Evolutionary conservation across 2,113 vertebrate genomes (phyloP), one percentile per base, ranked within the genome.

Genomic region (Aramus guarauna): DNA sequence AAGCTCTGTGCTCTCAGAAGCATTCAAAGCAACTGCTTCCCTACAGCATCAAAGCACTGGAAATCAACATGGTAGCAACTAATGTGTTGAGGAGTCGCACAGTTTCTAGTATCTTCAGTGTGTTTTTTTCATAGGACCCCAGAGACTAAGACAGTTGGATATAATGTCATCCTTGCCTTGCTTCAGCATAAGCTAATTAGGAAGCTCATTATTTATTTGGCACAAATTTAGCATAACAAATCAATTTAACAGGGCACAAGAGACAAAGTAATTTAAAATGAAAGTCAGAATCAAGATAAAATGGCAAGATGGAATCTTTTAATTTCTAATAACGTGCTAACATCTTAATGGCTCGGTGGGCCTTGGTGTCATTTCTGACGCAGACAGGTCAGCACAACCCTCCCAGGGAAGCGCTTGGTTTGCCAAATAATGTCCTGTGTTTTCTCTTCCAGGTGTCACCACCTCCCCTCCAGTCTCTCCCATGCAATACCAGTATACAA

Each of bases 141-240:
- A 94, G 92, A 92, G 53, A 75, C 23, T 67, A 64, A 91, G 77
- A 68, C 19, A 53, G 64, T 89, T 95, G 88, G 76, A 87, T 97
- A 94, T 96, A 97, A 98, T 98, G 97, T 96, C 96, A 97, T 97
- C 87, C 78, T 90, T 95, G 79, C 95, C 89, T 96, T 93, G 95
- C 92, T 97, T 97, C 95, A 95, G 63, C 95, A 91, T 98, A 89
- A 97, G 91, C 91, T 97, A 98, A 98, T 98, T 97, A 97, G 88
- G 83, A 97, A 98, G 92, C 76, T 97, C 95, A 96, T 98, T 98
- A 98, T 98, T 98, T 98, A 97, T 98, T 97, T 98, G 97, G 91
- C 95, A 96, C 96, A 97, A 97, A 97, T 97, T 98, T 97, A 97
- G 94, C 97, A 92, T 89, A 96, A 96, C 91, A 97, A 98, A 98